Conservation (phyloP, 30 jellyfish, hydroid and myxozoan species). For the Rhopilema esculentum region DNA sequence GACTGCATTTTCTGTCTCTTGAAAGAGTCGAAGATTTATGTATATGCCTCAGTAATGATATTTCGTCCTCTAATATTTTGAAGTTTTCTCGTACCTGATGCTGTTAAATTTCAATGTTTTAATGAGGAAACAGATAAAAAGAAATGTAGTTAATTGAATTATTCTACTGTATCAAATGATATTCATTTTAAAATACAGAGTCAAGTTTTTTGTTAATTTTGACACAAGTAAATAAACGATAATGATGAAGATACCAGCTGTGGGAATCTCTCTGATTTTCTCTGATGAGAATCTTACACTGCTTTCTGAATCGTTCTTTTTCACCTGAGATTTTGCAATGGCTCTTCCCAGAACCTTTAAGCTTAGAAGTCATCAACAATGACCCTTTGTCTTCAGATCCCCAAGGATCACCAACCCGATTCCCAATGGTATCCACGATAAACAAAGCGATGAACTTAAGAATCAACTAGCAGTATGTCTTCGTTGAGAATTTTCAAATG, state of each 20-base stretch:
- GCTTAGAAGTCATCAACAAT: neutral
- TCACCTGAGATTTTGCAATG: neutral
- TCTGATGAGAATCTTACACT: neutral
- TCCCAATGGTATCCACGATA: neutral
- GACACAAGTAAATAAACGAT: neutral
- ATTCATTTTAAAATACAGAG: too few species aligned
- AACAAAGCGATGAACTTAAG: neutral
- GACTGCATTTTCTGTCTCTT: too few species aligned
- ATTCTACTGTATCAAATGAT: too few species aligned
- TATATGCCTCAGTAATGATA: too few species aligned
- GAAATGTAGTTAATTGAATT: too few species aligned
- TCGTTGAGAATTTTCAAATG: neutral
- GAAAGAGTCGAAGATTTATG: too few species aligned
- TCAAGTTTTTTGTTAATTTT: too few species aligned
- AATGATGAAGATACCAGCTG: conserved; percentile 6
- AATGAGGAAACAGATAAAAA: too few species aligned
- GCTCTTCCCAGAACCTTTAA: neutral
- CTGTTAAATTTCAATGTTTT: too few species aligned
- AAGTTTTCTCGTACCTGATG: too few species aligned
- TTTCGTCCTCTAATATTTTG: too few species aligned
- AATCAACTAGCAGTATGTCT: neutral
- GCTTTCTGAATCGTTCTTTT: conserved; percentile 3
- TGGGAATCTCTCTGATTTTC: conserved; percentile 41
- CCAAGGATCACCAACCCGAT: neutral
- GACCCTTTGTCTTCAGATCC: neutral